phyloP scores from a whole-genome alignment of 2,888 invertebrate species.

The Tortricodes alternella region DNA sequence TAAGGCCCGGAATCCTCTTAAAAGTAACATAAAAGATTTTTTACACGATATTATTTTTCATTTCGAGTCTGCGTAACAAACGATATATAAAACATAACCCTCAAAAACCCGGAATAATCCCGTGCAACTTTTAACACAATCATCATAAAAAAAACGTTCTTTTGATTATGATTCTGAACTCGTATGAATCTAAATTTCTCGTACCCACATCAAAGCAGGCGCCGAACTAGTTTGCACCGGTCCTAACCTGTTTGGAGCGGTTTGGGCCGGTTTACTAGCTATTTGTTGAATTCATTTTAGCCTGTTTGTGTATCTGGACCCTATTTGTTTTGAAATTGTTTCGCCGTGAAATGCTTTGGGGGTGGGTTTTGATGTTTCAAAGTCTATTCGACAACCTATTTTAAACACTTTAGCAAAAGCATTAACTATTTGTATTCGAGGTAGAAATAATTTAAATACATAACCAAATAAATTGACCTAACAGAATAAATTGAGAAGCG shows the following conservation, averaged over 20 bases:
- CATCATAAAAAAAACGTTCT: constrained; percentile 24
- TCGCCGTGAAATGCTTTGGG: constrained; percentile 5
- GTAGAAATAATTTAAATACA: too few species aligned
- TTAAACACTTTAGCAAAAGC: too few species aligned
- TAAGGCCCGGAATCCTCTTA: too few species aligned
- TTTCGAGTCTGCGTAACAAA: too few species aligned
- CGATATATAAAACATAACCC: background rate
- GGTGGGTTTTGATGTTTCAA: background rate
- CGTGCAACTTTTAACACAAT: background rate
- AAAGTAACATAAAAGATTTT: too few species aligned
- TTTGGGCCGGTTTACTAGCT: constrained; percentile 25
- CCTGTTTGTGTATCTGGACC: constrained; percentile 5
- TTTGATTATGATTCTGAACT: constrained; percentile 23
- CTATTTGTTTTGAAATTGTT: constrained; percentile 23
- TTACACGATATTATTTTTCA: too few species aligned
- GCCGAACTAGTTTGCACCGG: constrained; percentile 29
- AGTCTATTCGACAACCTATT: background rate
- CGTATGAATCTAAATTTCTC: constrained; percentile 20
- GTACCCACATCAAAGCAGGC: constrained; percentile 30
- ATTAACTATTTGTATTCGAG: too few species aligned
- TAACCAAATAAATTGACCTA: too few species aligned
- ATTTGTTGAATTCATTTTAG: constrained; percentile 23
- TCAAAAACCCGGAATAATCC: background rate
- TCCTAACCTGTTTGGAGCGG: constrained; percentile 23
- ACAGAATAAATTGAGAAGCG: too few species aligned